Conservation (phyloP, 2,797 vertebrate genomes). For the Moxostoma hubbsi region DNA sequence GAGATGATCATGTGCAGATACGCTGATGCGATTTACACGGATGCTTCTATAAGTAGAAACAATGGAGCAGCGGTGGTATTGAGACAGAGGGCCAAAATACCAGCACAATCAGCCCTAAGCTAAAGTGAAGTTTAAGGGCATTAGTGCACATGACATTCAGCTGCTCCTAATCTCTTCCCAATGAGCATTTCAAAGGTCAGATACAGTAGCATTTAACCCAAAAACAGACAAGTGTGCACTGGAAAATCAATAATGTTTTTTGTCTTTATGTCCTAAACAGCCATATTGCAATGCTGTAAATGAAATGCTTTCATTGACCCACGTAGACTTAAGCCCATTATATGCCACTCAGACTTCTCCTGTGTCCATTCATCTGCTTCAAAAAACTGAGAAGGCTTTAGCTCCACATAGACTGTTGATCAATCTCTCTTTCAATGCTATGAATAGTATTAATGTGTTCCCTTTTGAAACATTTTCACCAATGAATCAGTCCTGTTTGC, state of each 20-base stretch:
- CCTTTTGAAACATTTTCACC: background rate
- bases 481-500: background rate
- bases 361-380: background rate
- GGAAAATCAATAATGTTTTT: conserved; percentile 9
- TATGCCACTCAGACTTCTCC: background rate
- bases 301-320: background rate
- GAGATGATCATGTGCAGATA: conserved; percentile 24
- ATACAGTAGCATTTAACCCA: background rate
- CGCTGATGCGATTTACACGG: conserved; percentile 22
- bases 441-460: background rate
- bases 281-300: background rate
- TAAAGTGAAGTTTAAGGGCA: conserved; percentile 45
- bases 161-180: conserved; percentile 33
- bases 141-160: conserved; percentile 29
- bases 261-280: conserved; percentile 25
- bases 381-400: background rate
- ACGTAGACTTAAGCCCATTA: background rate
- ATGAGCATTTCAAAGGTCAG: conserved; percentile 11
- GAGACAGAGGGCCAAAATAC: conserved; percentile 26
- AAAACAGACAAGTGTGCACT: conserved; percentile 7
- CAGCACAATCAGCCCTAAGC: conserved; percentile 23
- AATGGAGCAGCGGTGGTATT: conserved; percentile 21
- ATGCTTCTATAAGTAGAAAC: conserved; percentile 22
- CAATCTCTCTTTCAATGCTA: background rate
- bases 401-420: background rate